Evolutionary conservation across 2,888 invertebrate genomes (phyloP).

Genomic region (Apotomis betuletana): DNA sequence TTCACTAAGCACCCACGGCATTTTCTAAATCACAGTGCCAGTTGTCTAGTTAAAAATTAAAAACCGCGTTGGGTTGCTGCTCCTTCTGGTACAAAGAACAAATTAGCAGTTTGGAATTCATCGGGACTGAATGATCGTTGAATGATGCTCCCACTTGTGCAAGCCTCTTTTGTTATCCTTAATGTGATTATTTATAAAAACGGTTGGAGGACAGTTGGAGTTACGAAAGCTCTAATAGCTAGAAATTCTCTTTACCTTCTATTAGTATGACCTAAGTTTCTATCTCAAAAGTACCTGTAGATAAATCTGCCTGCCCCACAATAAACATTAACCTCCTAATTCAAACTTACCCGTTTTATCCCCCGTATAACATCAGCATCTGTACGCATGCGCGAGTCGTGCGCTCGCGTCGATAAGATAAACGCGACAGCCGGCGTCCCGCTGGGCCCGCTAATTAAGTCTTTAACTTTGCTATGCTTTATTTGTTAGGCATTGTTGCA

Average conservation of each 20-base stretch:
- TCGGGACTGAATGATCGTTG: no score
- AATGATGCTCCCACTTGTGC: no score
- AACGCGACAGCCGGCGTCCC: conserved; percentile 69
- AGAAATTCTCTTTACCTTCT: not conserved
- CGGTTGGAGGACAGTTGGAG: no score
- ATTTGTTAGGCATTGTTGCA: conserved; percentile 38
- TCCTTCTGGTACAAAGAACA: no score
- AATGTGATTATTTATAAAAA: not conserved
- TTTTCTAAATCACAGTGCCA: no score
- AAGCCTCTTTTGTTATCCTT: no score
- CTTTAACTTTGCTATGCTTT: conserved; percentile 65
- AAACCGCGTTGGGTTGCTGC: no score
- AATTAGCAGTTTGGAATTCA: no score
- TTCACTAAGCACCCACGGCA: no score
- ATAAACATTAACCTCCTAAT: conserved; percentile 24
- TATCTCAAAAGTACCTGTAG: not conserved
- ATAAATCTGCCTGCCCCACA: conserved; percentile 8
- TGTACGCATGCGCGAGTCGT: conserved; percentile 52
- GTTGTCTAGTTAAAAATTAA: no score
- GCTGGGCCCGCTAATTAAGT: conserved; percentile 80
- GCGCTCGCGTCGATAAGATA: conserved; percentile 73
- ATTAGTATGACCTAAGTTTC: not conserved
- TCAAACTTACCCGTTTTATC: conserved; percentile 34
- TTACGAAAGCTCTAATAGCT: no score
- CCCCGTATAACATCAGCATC: conserved; percentile 44